Percentiles rank a stretch among this genome's conserved stretches.
phyloP scores from a whole-genome alignment of 2,113 vertebrate genomes.

The Zosterops lateralis region DNA sequence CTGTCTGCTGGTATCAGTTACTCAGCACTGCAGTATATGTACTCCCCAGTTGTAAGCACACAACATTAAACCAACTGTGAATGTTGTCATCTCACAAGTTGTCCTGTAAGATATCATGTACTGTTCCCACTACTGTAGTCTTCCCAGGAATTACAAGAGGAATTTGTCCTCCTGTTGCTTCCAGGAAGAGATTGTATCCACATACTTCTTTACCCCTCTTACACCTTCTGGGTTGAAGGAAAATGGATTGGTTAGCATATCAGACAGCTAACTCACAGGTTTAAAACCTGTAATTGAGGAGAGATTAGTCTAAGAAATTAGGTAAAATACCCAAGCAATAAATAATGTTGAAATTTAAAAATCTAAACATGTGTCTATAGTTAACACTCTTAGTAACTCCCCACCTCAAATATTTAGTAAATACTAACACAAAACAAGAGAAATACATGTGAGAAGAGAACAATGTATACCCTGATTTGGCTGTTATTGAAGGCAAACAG shows the following conservation, averaged over 20 bases:
- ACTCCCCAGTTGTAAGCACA: background rate
- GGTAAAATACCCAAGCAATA: background rate
- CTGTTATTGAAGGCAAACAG: background rate
- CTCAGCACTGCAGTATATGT: background rate
- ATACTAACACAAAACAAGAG: background rate
- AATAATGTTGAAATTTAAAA: background rate
- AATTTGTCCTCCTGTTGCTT: background rate
- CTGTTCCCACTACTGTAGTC: background rate
- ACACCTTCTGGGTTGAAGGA: background rate
- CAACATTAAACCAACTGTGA: background rate
- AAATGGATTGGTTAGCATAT: background rate
- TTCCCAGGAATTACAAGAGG: background rate
- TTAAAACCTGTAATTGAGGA: background rate
- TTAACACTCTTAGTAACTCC: background rate
- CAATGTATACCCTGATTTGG: background rate
- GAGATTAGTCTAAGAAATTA: background rate
- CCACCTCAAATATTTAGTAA: background rate
- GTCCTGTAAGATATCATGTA: fast-evolving
- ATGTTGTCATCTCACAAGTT: background rate
- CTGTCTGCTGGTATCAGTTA: background rate
- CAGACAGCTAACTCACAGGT: background rate
- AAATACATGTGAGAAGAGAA: background rate
- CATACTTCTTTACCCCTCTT: background rate
- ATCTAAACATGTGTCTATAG: background rate
- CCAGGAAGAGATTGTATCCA: background rate